These are phyloP conservation scores for Baronia brevicornis DNA, from an alignment of 2,888 invertebrate genomes.

Conservation along the genomic window DNA sequence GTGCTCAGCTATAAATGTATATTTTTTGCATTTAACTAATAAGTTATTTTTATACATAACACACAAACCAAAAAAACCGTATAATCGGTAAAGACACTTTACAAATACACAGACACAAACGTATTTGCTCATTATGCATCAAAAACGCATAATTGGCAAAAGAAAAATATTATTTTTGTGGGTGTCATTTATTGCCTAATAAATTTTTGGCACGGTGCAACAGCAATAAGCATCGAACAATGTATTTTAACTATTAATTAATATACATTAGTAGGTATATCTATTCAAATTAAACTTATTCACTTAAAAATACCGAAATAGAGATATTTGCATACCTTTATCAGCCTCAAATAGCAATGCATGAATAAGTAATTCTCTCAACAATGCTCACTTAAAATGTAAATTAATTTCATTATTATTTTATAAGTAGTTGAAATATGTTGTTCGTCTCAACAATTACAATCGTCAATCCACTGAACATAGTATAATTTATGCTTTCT, in stretches of 20 bases:
- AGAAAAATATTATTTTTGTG: constrained; percentile 40
- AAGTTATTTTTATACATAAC: constrained; percentile 15
- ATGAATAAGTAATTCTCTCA: too few relatives aligned
- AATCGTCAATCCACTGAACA: too few relatives aligned
- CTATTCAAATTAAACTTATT: too few relatives aligned
- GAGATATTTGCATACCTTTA: too few relatives aligned
- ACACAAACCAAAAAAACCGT: constrained; percentile 29
- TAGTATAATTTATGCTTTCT: too few relatives aligned
- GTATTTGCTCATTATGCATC: constrained; percentile 74
- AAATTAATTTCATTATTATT: constrained; percentile 5
- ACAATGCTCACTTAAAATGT: constrained; percentile 8
- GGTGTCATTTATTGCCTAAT: constrained; percentile 74
- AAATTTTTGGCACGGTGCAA: too few relatives aligned
- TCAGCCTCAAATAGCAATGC: too few relatives aligned
- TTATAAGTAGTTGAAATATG: too few relatives aligned
- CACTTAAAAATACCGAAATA: too few relatives aligned
- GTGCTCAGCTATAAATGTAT: constrained; percentile 18
- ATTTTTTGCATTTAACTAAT: constrained; percentile 13
- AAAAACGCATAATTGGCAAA: constrained; percentile 70
- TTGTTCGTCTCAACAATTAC: too few relatives aligned
- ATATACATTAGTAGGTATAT: too few relatives aligned
- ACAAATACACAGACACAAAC: constrained; percentile 28
- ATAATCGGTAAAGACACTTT: constrained; percentile 41
- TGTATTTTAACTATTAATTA: not conserved
- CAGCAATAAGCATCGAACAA: too few relatives aligned